Conservation (phyloP, 2,888 invertebrate species). For the Cordilura impudica region DNA sequence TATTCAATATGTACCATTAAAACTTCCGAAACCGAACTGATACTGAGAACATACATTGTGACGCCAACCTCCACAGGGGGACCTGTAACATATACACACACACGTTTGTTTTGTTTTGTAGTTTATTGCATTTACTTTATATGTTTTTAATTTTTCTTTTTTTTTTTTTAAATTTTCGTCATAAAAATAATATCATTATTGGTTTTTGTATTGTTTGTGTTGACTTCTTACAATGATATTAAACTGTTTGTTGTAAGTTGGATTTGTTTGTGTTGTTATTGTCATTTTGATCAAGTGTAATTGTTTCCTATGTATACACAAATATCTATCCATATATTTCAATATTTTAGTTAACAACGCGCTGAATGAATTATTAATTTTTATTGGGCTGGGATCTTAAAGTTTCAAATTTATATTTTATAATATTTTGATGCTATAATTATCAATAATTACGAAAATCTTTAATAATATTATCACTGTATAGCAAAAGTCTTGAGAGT, state of each 20-base stretch:
- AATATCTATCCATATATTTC: no score
- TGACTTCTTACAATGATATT: not conserved
- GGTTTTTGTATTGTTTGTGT: not conserved
- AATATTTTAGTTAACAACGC: no score
- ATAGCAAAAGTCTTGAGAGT: no score
- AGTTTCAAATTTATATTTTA: no score
- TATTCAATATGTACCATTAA: constrained; percentile 89
- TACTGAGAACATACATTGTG: constrained; percentile 98
- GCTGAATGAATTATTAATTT: no score
- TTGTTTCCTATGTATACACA: not conserved
- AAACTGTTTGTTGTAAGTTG: constrained; percentile 7
- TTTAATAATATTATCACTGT: no score
- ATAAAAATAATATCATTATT: not conserved
- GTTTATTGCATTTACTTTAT: constrained; percentile 54
- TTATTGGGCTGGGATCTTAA: no score
- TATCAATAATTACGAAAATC: no score
- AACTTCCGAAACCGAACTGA: constrained; percentile 98
- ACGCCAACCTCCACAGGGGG: constrained; percentile 98
- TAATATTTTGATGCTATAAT: no score
- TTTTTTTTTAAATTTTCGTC: not conserved
- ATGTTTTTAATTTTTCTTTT: constrained; percentile 3
- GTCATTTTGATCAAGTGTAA: not conserved
- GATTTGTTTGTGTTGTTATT: not conserved
- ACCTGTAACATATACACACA: constrained; percentile 86
- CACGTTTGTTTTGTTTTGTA: constrained; percentile 71